phyloP scores from a whole-genome alignment of 2,888 invertebrate species.

The Operophtera brumata region DNA sequence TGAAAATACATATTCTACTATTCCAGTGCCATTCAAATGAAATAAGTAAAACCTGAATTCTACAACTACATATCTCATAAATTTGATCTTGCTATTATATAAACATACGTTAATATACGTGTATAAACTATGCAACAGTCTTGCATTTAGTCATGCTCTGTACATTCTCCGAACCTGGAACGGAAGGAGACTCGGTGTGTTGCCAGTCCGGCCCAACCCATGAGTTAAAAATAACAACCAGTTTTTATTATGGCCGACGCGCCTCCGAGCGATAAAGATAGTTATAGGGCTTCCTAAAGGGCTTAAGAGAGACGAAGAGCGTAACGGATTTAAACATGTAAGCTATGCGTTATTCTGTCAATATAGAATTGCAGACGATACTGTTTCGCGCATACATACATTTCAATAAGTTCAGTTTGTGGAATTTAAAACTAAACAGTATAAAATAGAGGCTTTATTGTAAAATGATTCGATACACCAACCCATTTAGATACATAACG shows the following conservation, averaged over 20 bases:
- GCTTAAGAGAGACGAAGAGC: slow-evolving; percentile 65
- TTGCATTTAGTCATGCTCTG: neutral
- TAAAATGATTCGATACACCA: too few species aligned
- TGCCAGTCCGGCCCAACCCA: slow-evolving; percentile 67
- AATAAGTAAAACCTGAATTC: neutral
- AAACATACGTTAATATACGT: neutral
- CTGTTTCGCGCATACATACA: neutral
- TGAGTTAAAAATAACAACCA: slow-evolving; percentile 79
- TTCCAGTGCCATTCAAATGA: neutral
- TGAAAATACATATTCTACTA: neutral
- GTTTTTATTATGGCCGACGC: slow-evolving; percentile 74
- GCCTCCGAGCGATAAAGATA: slow-evolving; percentile 68
- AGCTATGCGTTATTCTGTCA: slow-evolving; percentile 68
- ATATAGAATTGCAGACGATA: slow-evolving; percentile 43
- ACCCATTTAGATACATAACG: too few species aligned
- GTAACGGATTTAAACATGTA: slow-evolving; percentile 72
- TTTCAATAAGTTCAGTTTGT: too few species aligned
- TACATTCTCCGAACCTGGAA: slow-evolving; percentile 54
- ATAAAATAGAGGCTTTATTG: too few species aligned
- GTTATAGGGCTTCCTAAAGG: slow-evolving; percentile 55
- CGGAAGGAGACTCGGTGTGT: slow-evolving; percentile 68
- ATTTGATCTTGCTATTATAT: neutral
- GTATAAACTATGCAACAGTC: neutral
- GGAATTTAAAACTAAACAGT: too few species aligned
- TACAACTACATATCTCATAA: neutral